Evolutionary conservation across 2,888 invertebrate genomes (phyloP).

Genomic region (Zonitis immaculata): DNA sequence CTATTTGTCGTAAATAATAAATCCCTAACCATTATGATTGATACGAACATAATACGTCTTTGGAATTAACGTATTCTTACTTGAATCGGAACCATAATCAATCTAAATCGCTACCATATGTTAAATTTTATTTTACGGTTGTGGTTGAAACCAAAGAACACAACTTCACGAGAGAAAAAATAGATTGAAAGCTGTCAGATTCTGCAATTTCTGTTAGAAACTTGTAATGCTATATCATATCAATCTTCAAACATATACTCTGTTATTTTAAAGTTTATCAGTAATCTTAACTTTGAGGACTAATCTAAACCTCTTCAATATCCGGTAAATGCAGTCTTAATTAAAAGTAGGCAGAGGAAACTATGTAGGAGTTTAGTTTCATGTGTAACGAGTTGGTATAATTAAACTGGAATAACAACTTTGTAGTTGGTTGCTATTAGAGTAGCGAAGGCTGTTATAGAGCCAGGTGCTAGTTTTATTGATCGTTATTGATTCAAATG

Average conservation of each 20-base stretch:
- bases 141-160: no score
- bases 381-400: background rate
- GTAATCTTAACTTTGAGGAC: background rate
- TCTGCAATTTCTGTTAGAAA: no score
- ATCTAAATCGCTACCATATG: background rate
- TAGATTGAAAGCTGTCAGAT: no score
- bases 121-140: background rate
- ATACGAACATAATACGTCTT: background rate
- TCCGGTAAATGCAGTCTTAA: slow-evolving; percentile 5
- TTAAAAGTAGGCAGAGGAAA: background rate
- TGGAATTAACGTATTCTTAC: background rate
- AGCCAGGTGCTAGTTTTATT: no score
- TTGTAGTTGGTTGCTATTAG: background rate
- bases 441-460: no score
- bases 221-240: no score
- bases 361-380: background rate
- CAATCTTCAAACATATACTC: background rate
- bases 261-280: background rate
- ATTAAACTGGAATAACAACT: background rate
- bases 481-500: no score
- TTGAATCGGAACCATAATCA: background rate
- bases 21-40: background rate
- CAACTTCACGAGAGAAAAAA: no score
- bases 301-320: slow-evolving; percentile 2
- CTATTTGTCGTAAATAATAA: background rate